These are phyloP conservation scores for Dexiosoma caninum DNA, from an alignment of 2,888 invertebrate genomes.

Conservation along the genomic window DNA sequence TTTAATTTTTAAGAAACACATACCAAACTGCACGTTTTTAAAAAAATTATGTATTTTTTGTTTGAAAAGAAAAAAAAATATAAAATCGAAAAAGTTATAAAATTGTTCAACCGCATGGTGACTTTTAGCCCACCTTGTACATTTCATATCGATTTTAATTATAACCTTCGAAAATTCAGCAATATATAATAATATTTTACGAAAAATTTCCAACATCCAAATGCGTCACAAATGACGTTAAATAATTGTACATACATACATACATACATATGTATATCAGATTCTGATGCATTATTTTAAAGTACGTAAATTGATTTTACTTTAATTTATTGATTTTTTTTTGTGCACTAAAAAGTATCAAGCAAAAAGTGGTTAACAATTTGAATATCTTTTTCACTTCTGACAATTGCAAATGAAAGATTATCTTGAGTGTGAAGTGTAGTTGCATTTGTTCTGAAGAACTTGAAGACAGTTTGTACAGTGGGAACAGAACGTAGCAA, in stretches of 20 bases:
- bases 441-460: not conserved
- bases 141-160: constrained; percentile 1
- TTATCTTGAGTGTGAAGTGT: constrained; percentile 26
- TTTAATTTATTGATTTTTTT: too few species aligned
- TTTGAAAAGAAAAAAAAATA: too few species aligned
- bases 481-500: too few species aligned
- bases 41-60: too few species aligned
- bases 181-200: too few species aligned
- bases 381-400: constrained; percentile 37
- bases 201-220: constrained; percentile 5
- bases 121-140: too few species aligned
- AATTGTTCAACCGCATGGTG: too few species aligned
- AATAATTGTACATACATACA: too few species aligned
- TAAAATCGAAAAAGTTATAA: too few species aligned
- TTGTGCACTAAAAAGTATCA: not conserved
- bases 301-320: not conserved
- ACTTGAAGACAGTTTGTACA: not conserved
- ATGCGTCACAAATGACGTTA: constrained; percentile 43
- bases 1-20: too few species aligned
- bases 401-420: constrained; percentile 38
- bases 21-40: too few species aligned
- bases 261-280: too few species aligned
- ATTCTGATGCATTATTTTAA: not conserved
- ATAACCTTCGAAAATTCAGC: not conserved
- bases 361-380: not conserved